phyloP scores from a whole-genome alignment of 2,797 vertebrate genomes.

The Pseudochromis fuscus region DNA sequence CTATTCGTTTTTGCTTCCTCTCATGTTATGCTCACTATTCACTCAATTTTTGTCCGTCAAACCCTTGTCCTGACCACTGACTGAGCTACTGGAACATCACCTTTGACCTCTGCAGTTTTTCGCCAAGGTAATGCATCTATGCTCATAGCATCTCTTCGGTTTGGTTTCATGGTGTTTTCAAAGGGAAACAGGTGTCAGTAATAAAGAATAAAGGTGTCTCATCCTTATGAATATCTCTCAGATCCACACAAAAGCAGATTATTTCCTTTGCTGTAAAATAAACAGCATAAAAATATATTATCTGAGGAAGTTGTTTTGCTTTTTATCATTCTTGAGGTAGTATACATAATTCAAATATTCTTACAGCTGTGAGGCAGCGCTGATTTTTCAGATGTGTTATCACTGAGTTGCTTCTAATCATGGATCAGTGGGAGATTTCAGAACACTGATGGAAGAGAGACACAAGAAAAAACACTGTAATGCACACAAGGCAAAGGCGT shows the following conservation, averaged over 20 bases:
- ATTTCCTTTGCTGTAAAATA: slow-evolving; percentile 24
- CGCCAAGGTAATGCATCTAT: slow-evolving; percentile 87
- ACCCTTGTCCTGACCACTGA: slow-evolving; percentile 90
- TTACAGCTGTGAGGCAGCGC: slow-evolving; percentile 19
- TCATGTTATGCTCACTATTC: slow-evolving; percentile 87
- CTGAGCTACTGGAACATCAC: slow-evolving; percentile 88
- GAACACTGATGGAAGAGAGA: slow-evolving; percentile 9
- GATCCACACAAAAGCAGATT: slow-evolving; percentile 27
- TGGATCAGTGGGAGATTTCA: slow-evolving; percentile 15
- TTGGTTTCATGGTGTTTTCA: slow-evolving; percentile 78
- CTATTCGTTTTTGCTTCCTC: slow-evolving; percentile 84
- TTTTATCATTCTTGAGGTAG: slow-evolving; percentile 25
- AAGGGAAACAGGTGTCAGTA: slow-evolving; percentile 51
- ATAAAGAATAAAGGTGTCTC: slow-evolving; percentile 31
- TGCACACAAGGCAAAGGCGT: background rate
- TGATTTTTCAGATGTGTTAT: slow-evolving; percentile 44
- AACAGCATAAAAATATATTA: slow-evolving; percentile 16
- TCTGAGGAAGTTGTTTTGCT: slow-evolving; percentile 9
- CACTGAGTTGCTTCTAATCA: slow-evolving; percentile 22
- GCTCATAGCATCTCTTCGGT: slow-evolving; percentile 79
- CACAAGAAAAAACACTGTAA: slow-evolving; percentile 2
- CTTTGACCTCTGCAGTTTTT: slow-evolving; percentile 87
- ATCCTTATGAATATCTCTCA: slow-evolving; percentile 37
- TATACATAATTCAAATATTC: slow-evolving; percentile 25
- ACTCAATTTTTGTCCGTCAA: slow-evolving; percentile 88